Evolutionary conservation across 2,797 vertebrate species (phyloP).

Genomic region (Aplochiton taeniatus): DNA sequence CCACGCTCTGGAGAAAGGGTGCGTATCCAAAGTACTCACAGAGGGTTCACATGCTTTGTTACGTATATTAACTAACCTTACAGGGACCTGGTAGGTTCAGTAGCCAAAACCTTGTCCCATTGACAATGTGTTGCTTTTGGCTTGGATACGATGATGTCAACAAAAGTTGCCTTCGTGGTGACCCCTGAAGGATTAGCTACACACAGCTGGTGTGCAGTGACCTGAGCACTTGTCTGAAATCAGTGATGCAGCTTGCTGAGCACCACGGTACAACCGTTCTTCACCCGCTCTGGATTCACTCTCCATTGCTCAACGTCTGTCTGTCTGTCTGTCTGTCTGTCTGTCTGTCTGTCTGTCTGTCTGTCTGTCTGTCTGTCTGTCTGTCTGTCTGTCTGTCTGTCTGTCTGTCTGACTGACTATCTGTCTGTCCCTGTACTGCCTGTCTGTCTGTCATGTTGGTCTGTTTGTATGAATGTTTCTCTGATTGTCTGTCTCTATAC

Average conservation of each 20-base stretch:
- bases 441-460: constrained; percentile 40
- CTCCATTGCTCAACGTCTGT: background rate
- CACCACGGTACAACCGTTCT: background rate
- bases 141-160: constrained; percentile 1
- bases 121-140: too few relatives aligned
- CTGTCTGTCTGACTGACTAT: constrained; percentile 40
- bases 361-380: constrained; percentile 14
- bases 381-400: constrained; percentile 45
- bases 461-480: constrained; percentile 52
- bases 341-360: constrained; percentile 19
- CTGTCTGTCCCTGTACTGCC: constrained; percentile 19
- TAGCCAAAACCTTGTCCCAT: background rate
- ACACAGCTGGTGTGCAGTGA: constrained; percentile 40
- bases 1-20: constrained; percentile 88
- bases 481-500: constrained; percentile 16
- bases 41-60: too few relatives aligned
- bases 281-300: constrained; percentile 17
- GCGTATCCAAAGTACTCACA: constrained; percentile 21
- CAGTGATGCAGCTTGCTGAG: constrained; percentile 27
- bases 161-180: constrained; percentile 47
- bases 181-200: constrained; percentile 20
- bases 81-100: background rate
- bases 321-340: background rate
- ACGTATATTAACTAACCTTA: background rate
- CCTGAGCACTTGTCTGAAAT: constrained; percentile 46